These are phyloP conservation scores for Spodoptera frugiperda DNA, from an alignment of 1,140 invertebrate species.

Conservation along the genomic window DNA sequence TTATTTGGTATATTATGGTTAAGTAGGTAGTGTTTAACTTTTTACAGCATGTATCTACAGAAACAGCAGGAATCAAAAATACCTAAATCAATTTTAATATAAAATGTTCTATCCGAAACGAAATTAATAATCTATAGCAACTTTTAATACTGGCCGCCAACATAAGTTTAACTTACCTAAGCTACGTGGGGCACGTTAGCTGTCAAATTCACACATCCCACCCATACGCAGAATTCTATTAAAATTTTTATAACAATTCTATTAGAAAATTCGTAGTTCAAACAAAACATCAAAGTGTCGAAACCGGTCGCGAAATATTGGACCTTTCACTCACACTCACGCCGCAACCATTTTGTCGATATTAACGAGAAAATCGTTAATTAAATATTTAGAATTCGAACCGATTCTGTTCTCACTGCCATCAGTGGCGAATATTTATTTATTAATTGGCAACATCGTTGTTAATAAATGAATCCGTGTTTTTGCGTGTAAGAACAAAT, in stretches of 20 bases:
- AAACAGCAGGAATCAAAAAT: no score
- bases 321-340: not conserved
- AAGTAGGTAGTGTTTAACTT: no score
- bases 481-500: not conserved
- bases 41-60: no score
- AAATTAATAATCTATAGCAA: no score
- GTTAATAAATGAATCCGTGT: conserved; percentile 21
- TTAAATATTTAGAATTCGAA: conserved; percentile 40
- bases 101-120: no score
- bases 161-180: no score
- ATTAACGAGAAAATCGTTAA: conserved; percentile 20
- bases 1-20: no score
- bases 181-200: no score
- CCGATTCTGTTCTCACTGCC: not conserved
- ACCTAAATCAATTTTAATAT: no score
- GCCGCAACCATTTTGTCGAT: conserved; percentile 19
- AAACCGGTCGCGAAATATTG: conserved; percentile 7
- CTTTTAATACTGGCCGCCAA: no score
- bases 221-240: no score
- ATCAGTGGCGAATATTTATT: conserved; percentile 40
- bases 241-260: not conserved
- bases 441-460: conserved; percentile 42
- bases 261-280: not conserved
- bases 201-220: not conserved
- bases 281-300: conserved; percentile 10